Evolutionary conservation across 2,888 invertebrate genomes (phyloP).

Genomic region (Rhorus exstirpatorius): DNA sequence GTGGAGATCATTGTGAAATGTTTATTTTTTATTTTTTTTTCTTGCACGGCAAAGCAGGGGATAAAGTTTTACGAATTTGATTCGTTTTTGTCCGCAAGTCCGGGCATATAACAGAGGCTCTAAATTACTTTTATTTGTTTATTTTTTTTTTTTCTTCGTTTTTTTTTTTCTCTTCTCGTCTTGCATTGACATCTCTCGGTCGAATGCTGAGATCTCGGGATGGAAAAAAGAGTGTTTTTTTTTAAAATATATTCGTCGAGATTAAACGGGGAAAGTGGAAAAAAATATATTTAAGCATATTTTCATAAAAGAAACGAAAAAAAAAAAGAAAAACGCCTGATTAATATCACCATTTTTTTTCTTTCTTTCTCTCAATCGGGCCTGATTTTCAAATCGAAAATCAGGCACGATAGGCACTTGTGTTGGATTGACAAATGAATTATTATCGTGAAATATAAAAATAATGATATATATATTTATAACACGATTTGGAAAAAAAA

Average conservation of each 20-base stretch:
- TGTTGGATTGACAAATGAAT: conserved; percentile 79
- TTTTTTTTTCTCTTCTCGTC: conserved; percentile 31
- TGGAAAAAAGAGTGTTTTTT: conserved; percentile 3
- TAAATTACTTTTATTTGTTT: conserved; percentile 25
- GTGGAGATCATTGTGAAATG: conserved; percentile 44
- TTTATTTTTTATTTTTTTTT: conserved; percentile 53
- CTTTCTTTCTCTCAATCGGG: too few relatives aligned
- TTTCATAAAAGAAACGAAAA: conserved; percentile 16
- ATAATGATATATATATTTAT: conserved; percentile 82
- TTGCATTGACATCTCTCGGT: not conserved
- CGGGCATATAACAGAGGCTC: conserved; percentile 71
- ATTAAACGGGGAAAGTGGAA: conserved; percentile 58
- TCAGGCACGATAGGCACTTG: conserved; percentile 63
- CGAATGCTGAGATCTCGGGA: not conserved
- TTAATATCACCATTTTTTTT: conserved; percentile 70
- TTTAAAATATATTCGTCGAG: conserved; percentile 46
- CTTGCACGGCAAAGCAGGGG: conserved; percentile 37
- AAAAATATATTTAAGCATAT: conserved; percentile 61
- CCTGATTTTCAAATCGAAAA: conserved; percentile 30
- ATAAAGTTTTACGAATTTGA: conserved; percentile 51
- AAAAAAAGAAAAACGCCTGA: conserved; percentile 66
- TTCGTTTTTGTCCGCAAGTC: conserved; percentile 65
- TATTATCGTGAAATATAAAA: conserved; percentile 82
- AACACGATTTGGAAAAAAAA: conserved; percentile 81
- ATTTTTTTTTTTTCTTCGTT: conserved; percentile 16